phyloP scores from a whole-genome alignment of 2,113 vertebrate genomes.

The Cinclus mexicanus region DNA sequence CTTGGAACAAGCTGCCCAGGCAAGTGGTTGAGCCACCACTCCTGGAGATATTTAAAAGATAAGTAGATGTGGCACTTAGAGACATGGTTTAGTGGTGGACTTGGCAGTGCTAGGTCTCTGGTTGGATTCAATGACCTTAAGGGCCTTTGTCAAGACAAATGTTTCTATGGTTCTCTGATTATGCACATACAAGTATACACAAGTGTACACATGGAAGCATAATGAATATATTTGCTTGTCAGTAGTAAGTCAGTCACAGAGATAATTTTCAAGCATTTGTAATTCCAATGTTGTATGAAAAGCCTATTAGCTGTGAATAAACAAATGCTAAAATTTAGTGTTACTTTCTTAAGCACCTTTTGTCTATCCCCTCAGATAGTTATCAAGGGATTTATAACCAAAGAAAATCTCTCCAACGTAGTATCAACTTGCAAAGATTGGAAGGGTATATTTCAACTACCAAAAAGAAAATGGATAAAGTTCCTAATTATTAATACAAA shows the following conservation, averaged over 20 bases:
- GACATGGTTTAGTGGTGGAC: neutral
- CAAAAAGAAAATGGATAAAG: neutral
- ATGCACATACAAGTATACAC: neutral
- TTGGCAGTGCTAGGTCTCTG: neutral
- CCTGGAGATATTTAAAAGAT: neutral
- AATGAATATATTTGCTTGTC: neutral
- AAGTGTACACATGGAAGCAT: neutral
- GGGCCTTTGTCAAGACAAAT: neutral
- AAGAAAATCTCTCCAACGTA: neutral
- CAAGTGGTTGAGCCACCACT: neutral
- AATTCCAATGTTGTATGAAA: neutral
- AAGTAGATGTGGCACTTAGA: neutral
- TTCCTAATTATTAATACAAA: neutral
- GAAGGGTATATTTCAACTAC: neutral
- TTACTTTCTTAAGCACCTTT: neutral
- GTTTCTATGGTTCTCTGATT: neutral
- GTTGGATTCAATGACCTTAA: neutral
- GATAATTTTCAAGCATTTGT: neutral
- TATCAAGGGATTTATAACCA: conserved; percentile 20
- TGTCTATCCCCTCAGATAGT: neutral
- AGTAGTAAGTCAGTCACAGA: neutral
- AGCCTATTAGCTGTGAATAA: neutral
- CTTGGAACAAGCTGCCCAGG: neutral
- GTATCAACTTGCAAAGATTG: neutral
- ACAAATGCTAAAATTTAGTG: neutral